Conservation (phyloP, 2,888 invertebrate genomes). For the Odontocolon sp. region DNA sequence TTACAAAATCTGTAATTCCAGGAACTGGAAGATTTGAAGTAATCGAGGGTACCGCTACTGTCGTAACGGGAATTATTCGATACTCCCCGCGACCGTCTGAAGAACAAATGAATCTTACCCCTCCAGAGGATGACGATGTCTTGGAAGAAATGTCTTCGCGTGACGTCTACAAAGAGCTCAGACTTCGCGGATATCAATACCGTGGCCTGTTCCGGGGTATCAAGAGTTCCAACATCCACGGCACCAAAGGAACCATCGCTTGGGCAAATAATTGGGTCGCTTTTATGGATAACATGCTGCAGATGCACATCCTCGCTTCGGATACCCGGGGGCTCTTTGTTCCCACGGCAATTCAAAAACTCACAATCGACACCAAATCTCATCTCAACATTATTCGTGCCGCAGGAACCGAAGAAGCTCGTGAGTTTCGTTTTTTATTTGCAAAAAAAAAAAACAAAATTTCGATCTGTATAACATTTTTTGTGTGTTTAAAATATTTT, state of each 20-base stretch:
- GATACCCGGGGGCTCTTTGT: slow-evolving; percentile 82
- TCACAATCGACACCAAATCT: slow-evolving; percentile 82
- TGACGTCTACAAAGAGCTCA: slow-evolving; percentile 81
- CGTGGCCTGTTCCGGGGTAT: slow-evolving; percentile 82
- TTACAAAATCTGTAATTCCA: slow-evolving; percentile 55
- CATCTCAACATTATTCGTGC: slow-evolving; percentile 75
- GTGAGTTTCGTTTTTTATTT: slow-evolving; percentile 65
- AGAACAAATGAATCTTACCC: slow-evolving; percentile 71
- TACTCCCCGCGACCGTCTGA: slow-evolving; percentile 81
- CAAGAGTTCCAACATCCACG: slow-evolving; percentile 80
- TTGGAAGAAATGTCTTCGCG: slow-evolving; percentile 72
- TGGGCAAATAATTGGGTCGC: slow-evolving; percentile 87
- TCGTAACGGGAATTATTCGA: slow-evolving; percentile 87
- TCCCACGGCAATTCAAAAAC: slow-evolving; percentile 83
- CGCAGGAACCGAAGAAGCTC: slow-evolving; percentile 67
- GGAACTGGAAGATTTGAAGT: slow-evolving; percentile 82
- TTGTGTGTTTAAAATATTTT: slow-evolving; percentile 48
- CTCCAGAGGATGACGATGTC: slow-evolving; percentile 64
- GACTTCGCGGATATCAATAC: slow-evolving; percentile 83
- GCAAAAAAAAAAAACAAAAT: neutral
- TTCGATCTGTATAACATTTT: neutral
- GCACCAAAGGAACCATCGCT: slow-evolving; percentile 75
- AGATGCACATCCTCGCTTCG: slow-evolving; percentile 82
- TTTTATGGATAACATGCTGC: slow-evolving; percentile 87
- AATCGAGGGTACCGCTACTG: slow-evolving; percentile 86